phyloP scores from a whole-genome alignment of 2,113 vertebrate genomes.

The Oostethus manadensis region DNA sequence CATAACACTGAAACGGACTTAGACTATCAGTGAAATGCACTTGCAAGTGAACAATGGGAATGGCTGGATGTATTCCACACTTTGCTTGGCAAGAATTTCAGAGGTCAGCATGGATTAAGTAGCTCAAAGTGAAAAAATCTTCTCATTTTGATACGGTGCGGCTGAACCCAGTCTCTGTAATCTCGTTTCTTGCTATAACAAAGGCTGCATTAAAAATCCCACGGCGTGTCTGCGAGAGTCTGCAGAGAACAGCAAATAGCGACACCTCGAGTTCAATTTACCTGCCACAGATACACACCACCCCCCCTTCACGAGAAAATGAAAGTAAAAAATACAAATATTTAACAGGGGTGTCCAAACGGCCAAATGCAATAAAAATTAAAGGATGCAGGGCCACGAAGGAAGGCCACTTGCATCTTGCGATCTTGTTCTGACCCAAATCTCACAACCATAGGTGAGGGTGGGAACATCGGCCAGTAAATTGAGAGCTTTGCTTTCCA shows the following conservation, averaged over 20 bases:
- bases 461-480: too few relatives aligned
- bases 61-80: conserved; percentile 31
- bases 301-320: background rate
- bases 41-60: conserved; percentile 35
- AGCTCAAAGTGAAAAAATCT: conserved; percentile 30
- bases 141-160: conserved; percentile 26
- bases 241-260: conserved; percentile 10
- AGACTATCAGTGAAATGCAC: conserved; percentile 37
- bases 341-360: too few relatives aligned
- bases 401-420: too few relatives aligned
- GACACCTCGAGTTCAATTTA: conserved; percentile 13
- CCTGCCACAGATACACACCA: conserved; percentile 6
- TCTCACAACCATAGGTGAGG: too few relatives aligned
- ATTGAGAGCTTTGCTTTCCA: too few relatives aligned
- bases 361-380: too few relatives aligned
- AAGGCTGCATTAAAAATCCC: conserved; percentile 18
- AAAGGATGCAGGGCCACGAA: too few relatives aligned
- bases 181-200: conserved; percentile 11
- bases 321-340: too few relatives aligned
- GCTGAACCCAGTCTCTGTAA: conserved; percentile 15
- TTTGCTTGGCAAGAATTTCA: conserved; percentile 23
- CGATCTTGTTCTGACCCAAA: too few relatives aligned
- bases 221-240: conserved; percentile 7
- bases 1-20: conserved; percentile 13
- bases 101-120: conserved; percentile 49